These are phyloP conservation scores for Tachina lurida DNA, from an alignment of 2,888 invertebrate genomes.

Conservation along the genomic window DNA sequence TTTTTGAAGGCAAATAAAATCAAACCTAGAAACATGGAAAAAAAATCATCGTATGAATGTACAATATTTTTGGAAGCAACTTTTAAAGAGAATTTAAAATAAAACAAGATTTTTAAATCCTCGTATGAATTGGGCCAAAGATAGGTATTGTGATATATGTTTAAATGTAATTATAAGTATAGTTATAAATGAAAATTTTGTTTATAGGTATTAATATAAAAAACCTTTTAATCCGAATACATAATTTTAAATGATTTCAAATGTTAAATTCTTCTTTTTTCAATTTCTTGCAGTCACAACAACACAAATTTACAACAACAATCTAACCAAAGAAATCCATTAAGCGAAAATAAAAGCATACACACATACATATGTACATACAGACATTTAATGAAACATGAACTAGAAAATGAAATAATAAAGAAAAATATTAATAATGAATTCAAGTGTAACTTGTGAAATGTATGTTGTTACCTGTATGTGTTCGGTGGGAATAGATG, in stretches of 20 bases:
- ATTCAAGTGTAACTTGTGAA: conserved; percentile 55
- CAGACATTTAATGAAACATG: conserved; percentile 54
- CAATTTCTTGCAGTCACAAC: conserved; percentile 38
- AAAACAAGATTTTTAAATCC: too few species aligned
- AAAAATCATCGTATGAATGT: too few species aligned
- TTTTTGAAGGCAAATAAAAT: too few species aligned
- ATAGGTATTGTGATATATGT: too few species aligned
- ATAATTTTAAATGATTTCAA: conserved; percentile 25
- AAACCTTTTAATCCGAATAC: neutral
- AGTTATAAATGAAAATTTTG: neutral
- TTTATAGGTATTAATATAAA: neutral
- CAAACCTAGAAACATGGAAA: too few species aligned
- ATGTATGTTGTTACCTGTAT: conserved; percentile 64
- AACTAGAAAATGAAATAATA: conserved; percentile 34
- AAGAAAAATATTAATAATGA: conserved; percentile 25
- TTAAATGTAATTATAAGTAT: too few species aligned
- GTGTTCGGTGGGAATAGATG: conserved; percentile 45
- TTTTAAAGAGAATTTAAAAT: too few species aligned
- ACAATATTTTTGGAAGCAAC: too few species aligned
- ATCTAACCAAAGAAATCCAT: conserved; percentile 44
- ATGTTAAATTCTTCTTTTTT: conserved; percentile 21
- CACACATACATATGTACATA: conserved; percentile 33
- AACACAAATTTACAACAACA: conserved; percentile 42
- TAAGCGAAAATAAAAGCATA: conserved; percentile 20
- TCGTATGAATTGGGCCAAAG: too few species aligned